Evolutionary conservation across 2,888 invertebrate species (phyloP).

Genomic region (Nipponacmea schrenckii): DNA sequence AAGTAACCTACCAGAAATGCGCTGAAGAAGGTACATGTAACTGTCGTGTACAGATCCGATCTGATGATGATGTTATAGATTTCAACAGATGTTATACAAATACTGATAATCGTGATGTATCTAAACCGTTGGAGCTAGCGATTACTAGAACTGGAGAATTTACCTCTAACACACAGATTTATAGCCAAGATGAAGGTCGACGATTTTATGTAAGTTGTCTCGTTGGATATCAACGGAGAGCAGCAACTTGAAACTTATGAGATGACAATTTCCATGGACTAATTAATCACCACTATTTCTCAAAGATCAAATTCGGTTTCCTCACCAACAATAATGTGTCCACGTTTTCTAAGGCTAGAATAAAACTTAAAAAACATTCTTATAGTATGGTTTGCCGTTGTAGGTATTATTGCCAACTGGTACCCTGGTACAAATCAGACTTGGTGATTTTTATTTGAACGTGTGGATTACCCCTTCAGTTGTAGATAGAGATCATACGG

Average conservation of each 20-base stretch:
- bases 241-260: too few species aligned
- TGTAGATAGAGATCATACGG: slow-evolving; percentile 18
- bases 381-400: background rate
- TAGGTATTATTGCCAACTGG: slow-evolving; percentile 30
- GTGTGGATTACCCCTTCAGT: slow-evolving; percentile 23
- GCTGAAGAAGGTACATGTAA: slow-evolving; percentile 22
- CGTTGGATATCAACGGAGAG: background rate
- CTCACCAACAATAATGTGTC: background rate
- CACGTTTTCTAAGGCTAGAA: too few species aligned
- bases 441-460: slow-evolving; percentile 13
- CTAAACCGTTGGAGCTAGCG: background rate
- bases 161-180: background rate
- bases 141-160: slow-evolving; percentile 3
- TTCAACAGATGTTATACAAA: slow-evolving; percentile 19
- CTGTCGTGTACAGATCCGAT: slow-evolving; percentile 24
- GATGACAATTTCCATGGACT: too few species aligned
- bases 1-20: slow-evolving; percentile 18
- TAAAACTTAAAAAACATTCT: background rate
- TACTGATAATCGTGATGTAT: background rate
- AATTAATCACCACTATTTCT: too few species aligned
- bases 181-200: background rate
- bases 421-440: slow-evolving; percentile 19
- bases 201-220: slow-evolving; percentile 3
- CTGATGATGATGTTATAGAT: slow-evolving; percentile 14
- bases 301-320: too few species aligned